phyloP scores from a whole-genome alignment of 2,113 vertebrate species.

The Coturnix japonica region DNA sequence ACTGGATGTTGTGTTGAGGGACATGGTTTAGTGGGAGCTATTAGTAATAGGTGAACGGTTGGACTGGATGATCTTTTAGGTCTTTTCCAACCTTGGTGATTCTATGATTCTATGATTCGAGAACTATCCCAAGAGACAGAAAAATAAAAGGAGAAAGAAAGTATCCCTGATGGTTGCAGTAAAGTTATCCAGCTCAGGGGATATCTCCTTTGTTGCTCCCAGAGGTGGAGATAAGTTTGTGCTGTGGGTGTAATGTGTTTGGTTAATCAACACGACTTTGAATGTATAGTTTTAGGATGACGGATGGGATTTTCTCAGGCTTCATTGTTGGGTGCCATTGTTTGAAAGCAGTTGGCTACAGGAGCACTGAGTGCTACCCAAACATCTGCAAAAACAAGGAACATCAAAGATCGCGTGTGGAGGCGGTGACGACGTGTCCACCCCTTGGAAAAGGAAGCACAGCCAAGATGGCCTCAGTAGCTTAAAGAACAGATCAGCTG shows the following conservation, averaged over 20 bases:
- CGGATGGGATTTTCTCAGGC: background rate
- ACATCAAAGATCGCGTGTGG: background rate
- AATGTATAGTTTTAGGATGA: background rate
- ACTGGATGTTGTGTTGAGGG: no score
- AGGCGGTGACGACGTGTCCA: background rate
- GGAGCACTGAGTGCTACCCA: accelerated
- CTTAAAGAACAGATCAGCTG: background rate
- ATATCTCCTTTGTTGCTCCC: background rate
- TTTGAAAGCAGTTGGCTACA: background rate
- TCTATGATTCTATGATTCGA: no score
- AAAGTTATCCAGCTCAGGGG: no score
- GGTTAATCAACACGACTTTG: background rate
- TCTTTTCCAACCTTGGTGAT: no score
- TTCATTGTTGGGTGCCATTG: background rate
- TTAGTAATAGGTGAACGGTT: no score
- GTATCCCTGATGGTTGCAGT: background rate
- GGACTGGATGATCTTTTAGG: no score
- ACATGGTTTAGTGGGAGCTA: no score
- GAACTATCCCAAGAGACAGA: background rate
- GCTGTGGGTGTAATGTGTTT: background rate
- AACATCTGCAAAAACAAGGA: background rate
- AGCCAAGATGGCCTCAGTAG: accelerated
- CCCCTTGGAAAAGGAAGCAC: background rate
- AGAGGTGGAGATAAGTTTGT: background rate
- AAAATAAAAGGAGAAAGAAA: background rate